Evolutionary conservation across 2,113 vertebrate species (phyloP), one percentile per base, ranked within the genome.

Genomic region (Narcine bancroftii): DNA sequence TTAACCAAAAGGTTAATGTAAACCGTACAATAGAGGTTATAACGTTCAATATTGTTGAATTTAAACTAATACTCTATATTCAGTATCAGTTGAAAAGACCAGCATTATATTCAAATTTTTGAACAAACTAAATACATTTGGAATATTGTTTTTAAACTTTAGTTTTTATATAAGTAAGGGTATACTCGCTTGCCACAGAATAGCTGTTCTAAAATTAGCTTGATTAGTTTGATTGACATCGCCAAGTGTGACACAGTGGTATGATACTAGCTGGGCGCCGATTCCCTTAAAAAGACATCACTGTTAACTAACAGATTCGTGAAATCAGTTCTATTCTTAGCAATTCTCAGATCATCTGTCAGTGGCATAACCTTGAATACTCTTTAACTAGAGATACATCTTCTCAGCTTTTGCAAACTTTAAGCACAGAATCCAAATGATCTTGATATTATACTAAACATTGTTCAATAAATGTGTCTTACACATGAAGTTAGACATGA

Each of bases 251-350:
- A 95, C 96, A 97, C 97, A 96, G 94, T 93, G 95, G 92, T 95
- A 97, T 96, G 97, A 97, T 96, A 97, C 98, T 97, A 98, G 94
- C 95, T 95, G 95, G 93, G 96, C 95, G 96, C 94, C 95, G 97
- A 99, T 99, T 98, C 96, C 99, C 99, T 99, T 99, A 99, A 99
- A 99, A 99, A 99, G 99, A 96, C 97, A 99, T 98, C 93, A 94
- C 94, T 17, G 94, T 94, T 95, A 94, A 95, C 96, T 96, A 95
- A 96, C 96, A 95, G 94, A 93, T 93, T 94, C 95, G 95, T 97
- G 97, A 96, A 97, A 97, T 98, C 98, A 98, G 96, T 95, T 95
- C 97, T 99, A 99, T 99, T 99, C 97, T 97, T 96, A 97, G 97
- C 96, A 93, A 92, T 94, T 94, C 95, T 95, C 93, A 92, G 94